phyloP scores from a whole-genome alignment of 2,797 vertebrate species.

The Knipowitschia caucasica region DNA sequence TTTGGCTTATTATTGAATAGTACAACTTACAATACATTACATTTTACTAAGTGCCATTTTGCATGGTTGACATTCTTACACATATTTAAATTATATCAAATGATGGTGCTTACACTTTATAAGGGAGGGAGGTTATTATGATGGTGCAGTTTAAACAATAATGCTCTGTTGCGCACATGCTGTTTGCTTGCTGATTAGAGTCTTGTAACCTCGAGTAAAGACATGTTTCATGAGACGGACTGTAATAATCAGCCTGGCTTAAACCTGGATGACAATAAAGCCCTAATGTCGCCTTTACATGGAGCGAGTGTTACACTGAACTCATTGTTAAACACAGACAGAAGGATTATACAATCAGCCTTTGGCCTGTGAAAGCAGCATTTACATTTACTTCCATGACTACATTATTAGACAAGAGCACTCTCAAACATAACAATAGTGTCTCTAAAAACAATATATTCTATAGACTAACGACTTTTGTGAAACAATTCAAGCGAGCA shows the following conservation, averaged over 20 bases:
- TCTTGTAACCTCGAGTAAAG: background rate
- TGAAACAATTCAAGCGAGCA: constrained; percentile 4
- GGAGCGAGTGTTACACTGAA: constrained; percentile 4
- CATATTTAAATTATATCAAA: no score
- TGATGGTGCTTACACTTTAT: no score
- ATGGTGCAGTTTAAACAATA: no score
- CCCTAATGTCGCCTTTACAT: constrained; percentile 6
- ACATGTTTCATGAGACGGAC: constrained; percentile 1
- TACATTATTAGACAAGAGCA: background rate
- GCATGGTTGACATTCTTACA: no score
- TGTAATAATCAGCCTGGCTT: constrained; percentile 18
- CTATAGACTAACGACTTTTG: constrained; percentile 12
- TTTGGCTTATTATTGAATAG: no score
- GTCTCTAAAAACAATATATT: constrained; percentile 12
- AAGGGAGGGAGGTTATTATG: no score
- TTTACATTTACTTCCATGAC: constrained; percentile 4
- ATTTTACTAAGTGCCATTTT: no score
- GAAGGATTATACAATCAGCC: constrained; percentile 15
- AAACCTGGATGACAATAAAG: constrained; percentile 26
- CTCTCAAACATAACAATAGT: constrained; percentile 1
- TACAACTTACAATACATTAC: no score
- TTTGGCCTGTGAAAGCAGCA: constrained; percentile 12
- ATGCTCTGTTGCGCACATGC: background rate
- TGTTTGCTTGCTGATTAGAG: background rate
- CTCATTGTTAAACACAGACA: constrained; percentile 12